These are phyloP conservation scores for Sciurus carolinensis DNA, from an alignment of 2,797 vertebrate genomes.

Conservation along the genomic window DNA sequence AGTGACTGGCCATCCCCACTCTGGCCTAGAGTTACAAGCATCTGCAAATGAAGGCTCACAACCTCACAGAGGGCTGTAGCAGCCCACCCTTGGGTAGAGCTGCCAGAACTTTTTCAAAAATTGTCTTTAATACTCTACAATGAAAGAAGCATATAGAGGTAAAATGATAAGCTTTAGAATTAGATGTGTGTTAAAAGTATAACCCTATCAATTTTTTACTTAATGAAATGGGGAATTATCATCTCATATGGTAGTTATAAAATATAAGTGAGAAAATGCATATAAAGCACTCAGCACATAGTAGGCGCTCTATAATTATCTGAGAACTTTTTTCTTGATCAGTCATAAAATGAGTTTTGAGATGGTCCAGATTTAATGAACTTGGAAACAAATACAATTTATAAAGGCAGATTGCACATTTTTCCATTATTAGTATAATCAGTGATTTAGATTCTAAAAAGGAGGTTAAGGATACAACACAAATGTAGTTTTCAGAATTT, in stretches of 20 bases:
- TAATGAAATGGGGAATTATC: conserved; percentile 46
- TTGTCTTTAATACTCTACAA: not conserved
- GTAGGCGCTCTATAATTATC: conserved; percentile 13
- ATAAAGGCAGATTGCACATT: not conserved
- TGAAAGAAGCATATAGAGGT: conserved; percentile 44
- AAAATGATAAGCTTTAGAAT: conserved; percentile 59
- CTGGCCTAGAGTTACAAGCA: not conserved
- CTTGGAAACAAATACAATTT: conserved; percentile 58
- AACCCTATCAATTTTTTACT: not conserved
- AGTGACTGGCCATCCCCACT: not conserved
- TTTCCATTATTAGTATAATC: conserved; percentile 16
- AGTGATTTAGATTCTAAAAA: conserved; percentile 33
- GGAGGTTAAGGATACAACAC: not conserved
- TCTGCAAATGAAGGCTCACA: not conserved
- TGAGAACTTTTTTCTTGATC: conserved; percentile 7
- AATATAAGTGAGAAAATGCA: conserved; percentile 39
- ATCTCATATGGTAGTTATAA: not conserved
- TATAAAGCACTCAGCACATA: not conserved
- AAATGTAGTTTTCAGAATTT: conserved; percentile 59
- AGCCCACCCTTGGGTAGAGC: not conserved
- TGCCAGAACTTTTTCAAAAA: not conserved
- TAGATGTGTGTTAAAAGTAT: conserved; percentile 51
- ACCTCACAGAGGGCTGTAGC: not conserved
- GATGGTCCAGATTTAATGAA: conserved; percentile 56
- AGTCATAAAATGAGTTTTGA: conserved; percentile 50